Conservation (phyloP, 2,113 vertebrate species). For the Zapus hudsonius region DNA sequence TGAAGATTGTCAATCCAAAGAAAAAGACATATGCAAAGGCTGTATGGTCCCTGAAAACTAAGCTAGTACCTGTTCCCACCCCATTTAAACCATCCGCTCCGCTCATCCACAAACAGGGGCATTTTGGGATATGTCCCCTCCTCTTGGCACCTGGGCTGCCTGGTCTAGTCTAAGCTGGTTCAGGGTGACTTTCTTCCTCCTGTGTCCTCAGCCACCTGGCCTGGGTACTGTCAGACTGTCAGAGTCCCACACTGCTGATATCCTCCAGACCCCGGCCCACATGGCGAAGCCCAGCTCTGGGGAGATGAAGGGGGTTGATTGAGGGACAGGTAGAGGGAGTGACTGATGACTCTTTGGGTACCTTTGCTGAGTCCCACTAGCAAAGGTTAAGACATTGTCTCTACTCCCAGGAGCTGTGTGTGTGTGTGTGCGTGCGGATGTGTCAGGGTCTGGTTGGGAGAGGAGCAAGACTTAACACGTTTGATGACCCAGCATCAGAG, state of each 20-base stretch:
- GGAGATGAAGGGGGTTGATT: accelerated
- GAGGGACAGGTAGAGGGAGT: background rate
- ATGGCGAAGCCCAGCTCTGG: background rate
- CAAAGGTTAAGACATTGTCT: background rate
- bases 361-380: background rate
- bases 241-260: background rate
- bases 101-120: accelerated
- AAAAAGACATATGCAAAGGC: background rate
- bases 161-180: background rate
- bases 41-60: background rate
- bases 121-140: background rate
- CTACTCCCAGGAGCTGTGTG: background rate
- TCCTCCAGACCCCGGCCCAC: background rate
- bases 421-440: too few relatives aligned
- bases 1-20: background rate
- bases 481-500: background rate
- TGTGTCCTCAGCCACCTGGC: too few relatives aligned
- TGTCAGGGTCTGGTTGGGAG: background rate
- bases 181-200: too few relatives aligned
- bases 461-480: background rate
- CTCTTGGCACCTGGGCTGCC: background rate
- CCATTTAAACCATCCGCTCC: background rate
- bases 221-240: background rate
- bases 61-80: background rate
- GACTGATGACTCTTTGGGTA: background rate